Conservation (phyloP, 2,888 invertebrate species). For the Andrena fulva region DNA sequence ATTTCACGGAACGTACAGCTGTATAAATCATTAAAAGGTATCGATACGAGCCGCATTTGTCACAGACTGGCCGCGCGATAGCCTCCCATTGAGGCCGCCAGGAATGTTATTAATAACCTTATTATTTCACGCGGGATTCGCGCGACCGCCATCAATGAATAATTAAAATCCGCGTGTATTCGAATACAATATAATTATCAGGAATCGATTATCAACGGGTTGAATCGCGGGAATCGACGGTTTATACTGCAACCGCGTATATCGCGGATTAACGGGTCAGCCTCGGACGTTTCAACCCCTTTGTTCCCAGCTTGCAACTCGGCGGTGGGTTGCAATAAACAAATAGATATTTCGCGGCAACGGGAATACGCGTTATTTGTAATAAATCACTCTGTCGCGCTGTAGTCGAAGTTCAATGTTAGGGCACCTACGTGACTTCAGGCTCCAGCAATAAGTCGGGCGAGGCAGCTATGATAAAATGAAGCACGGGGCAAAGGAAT, state of each 20-base stretch:
- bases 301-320: constrained; percentile 2
- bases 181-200: constrained; percentile 22
- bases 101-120: constrained; percentile 31
- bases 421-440: too few species aligned
- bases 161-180: constrained; percentile 27
- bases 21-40: constrained; percentile 26
- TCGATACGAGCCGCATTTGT: constrained; percentile 28
- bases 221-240: background rate
- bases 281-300: constrained; percentile 7
- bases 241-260: constrained; percentile 12
- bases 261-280: constrained; percentile 20
- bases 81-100: constrained; percentile 5
- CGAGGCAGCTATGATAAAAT: background rate
- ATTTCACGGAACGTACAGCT: constrained; percentile 3
- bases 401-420: background rate
- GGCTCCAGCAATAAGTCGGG: too few species aligned
- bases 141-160: constrained; percentile 16
- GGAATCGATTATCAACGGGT: constrained; percentile 37
- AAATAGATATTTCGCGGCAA: constrained; percentile 8
- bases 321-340: background rate
- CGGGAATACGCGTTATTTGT: background rate
- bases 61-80: background rate
- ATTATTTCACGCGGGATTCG: constrained; percentile 29
- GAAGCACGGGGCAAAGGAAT: background rate
- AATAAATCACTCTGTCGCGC: constrained; percentile 1